Conservation (phyloP, 2,113 vertebrate genomes). For the Turdus rufiventris region DNA sequence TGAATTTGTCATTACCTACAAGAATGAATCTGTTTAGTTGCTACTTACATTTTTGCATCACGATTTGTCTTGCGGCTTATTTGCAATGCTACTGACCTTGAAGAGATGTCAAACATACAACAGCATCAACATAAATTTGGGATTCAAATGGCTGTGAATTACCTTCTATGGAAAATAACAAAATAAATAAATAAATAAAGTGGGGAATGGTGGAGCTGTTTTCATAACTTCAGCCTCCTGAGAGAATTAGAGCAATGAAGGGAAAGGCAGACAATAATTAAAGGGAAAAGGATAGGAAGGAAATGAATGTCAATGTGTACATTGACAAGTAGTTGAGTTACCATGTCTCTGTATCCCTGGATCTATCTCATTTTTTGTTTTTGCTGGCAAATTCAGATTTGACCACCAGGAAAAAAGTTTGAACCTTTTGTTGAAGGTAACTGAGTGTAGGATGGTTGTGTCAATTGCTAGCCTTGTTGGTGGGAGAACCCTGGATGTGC, state of each 20-base stretch:
- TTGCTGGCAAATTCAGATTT: background rate
- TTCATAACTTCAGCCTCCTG: background rate
- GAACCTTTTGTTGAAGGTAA: background rate
- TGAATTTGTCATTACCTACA: background rate
- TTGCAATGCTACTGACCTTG: constrained; percentile 20
- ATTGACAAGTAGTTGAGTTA: background rate
- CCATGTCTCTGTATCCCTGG: background rate
- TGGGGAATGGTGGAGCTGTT: background rate
- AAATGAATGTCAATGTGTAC: background rate
- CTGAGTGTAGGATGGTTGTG: background rate
- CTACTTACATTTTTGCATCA: background rate
- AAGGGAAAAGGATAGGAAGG: background rate
- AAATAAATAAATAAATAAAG: background rate
- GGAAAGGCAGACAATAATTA: background rate
- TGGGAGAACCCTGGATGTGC: background rate
- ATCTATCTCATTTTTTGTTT: background rate
- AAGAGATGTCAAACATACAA: background rate
- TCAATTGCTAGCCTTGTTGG: background rate
- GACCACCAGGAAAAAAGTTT: background rate
- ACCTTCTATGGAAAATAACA: background rate
- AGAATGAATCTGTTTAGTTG: background rate
- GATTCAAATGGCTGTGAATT: background rate
- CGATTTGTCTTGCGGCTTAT: background rate
- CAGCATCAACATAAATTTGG: background rate
- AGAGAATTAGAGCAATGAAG: background rate